Conservation (phyloP, 2,113 vertebrate genomes). For the Cochlearius cochlearius region DNA sequence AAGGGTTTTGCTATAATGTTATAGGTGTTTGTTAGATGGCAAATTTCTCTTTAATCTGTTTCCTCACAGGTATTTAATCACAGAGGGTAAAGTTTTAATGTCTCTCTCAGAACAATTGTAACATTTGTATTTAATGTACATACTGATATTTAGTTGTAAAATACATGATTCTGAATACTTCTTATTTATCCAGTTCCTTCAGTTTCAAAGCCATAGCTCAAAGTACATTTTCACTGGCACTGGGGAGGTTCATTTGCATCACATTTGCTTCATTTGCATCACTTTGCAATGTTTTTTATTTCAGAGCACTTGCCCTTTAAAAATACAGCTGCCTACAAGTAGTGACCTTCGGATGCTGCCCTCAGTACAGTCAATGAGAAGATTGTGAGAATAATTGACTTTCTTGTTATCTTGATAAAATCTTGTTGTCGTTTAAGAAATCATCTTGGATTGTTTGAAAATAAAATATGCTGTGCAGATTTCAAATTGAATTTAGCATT, state of each 20-base stretch:
- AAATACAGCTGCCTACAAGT: neutral
- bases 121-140: neutral
- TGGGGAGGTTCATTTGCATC: neutral
- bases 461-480: neutral
- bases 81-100: neutral
- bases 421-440: neutral
- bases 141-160: neutral
- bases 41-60: neutral
- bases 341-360: neutral
- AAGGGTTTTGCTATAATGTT: neutral
- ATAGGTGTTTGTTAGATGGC: neutral
- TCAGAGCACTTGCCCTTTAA: neutral
- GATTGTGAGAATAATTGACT: neutral
- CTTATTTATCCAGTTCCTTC: neutral
- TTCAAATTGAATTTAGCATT: neutral
- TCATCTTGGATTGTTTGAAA: neutral
- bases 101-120: neutral
- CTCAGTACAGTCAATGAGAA: neutral
- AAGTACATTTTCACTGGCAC: neutral
- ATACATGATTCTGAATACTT: neutral
- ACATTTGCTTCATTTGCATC: neutral
- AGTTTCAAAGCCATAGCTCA: neutral
- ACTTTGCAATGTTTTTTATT: neutral
- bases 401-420: neutral
- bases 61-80: neutral